Conservation (phyloP, 2,113 vertebrate species). For the Brachyistius frenatus region DNA sequence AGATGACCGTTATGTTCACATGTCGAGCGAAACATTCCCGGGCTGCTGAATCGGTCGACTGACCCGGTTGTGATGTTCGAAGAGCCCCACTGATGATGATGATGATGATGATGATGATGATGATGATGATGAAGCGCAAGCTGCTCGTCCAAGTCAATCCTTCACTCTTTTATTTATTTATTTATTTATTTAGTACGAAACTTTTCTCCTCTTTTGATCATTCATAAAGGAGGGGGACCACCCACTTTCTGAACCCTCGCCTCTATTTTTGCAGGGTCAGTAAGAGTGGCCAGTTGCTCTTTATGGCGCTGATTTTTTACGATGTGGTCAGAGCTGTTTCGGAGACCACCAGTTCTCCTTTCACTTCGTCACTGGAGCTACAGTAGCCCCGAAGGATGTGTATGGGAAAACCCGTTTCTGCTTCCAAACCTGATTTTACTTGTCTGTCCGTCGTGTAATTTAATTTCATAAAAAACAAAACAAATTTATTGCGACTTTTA, state of each 20-base stretch:
- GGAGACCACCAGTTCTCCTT: constrained; percentile 83
- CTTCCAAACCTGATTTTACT: not conserved
- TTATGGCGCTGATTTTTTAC: constrained; percentile 85
- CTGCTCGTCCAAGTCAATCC: constrained; percentile 44
- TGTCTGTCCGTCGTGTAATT: not conserved
- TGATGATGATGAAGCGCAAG: constrained; percentile 27
- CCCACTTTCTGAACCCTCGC: constrained; percentile 82
- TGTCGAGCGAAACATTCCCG: constrained; percentile 21
- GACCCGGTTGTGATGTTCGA: constrained; percentile 20
- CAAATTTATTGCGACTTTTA: not conserved
- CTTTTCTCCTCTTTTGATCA: constrained; percentile 47
- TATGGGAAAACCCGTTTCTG: constrained; percentile 21
- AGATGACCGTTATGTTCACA: constrained; percentile 10
- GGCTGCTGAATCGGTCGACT: constrained; percentile 18
- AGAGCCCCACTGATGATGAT: constrained; percentile 26
- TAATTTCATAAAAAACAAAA: not conserved
- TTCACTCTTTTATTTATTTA: constrained; percentile 8
- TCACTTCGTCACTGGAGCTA: constrained; percentile 74
- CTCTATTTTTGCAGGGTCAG: constrained; percentile 85
- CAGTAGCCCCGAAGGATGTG: constrained; percentile 51
- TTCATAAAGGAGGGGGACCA: constrained; percentile 75
- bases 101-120: constrained; percentile 33
- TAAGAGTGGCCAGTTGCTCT: constrained; percentile 86
- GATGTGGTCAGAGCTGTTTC: constrained; percentile 85
- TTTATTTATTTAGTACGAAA: constrained; percentile 18